A percentile compares a stretch with the other conserved stretches of the same genome.
Conservation (phyloP, 2,888 invertebrate genomes). For the Calameuta filiformis region DNA sequence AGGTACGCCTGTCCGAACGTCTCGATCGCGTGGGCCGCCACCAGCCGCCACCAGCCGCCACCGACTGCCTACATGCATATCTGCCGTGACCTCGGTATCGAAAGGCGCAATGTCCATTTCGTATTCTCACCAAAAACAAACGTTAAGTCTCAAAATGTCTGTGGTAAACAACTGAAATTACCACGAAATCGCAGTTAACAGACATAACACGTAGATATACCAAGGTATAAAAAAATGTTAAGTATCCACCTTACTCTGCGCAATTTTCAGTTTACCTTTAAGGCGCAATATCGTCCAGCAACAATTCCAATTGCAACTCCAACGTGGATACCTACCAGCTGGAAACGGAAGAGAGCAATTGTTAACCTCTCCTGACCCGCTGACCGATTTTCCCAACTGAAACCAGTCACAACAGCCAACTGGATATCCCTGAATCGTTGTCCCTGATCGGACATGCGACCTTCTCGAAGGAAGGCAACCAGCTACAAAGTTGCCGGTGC, state of each 20-base stretch:
- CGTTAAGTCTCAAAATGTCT: conserved; percentile 2
- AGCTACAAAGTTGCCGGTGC: conserved; percentile 16
- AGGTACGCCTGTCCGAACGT: conserved; percentile 28
- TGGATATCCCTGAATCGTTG: conserved; percentile 22
- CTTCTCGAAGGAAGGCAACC: conserved; percentile 23
- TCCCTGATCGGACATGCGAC: conserved; percentile 25
- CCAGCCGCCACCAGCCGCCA: conserved; percentile 13
- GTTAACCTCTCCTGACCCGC: conserved; percentile 38
- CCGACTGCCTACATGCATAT: conserved; percentile 19
- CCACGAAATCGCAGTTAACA: conserved; percentile 61
- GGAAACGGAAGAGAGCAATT: neutral
- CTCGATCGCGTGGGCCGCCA: conserved; percentile 24
- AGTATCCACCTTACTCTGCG: neutral
- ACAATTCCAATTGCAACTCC: neutral
- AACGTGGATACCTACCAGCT: neutral
- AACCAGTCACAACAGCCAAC: conserved; percentile 27
- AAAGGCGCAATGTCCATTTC: conserved; percentile 10
- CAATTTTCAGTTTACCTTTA: neutral
- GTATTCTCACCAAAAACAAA: neutral
- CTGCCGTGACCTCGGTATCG: conserved; percentile 2
- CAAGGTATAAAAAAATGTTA: neutral
- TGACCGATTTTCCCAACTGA: conserved; percentile 48
- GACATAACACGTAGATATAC: neutral
- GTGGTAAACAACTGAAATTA: conserved; percentile 59
- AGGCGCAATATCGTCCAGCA: neutral